phyloP scores from a whole-genome alignment of 2,113 vertebrate genomes.

The Amphiprion percula region DNA sequence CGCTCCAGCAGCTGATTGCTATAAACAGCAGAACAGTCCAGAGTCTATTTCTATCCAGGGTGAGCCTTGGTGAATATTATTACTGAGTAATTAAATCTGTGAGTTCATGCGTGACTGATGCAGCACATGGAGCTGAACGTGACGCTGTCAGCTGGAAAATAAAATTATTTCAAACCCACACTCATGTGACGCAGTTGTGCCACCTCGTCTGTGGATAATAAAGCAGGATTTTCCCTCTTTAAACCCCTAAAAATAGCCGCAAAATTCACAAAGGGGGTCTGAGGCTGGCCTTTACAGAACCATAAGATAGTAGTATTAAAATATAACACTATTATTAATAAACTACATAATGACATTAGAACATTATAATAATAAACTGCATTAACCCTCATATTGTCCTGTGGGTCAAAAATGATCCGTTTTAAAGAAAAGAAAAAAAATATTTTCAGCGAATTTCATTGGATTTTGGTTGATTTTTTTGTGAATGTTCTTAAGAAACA shows the following conservation, averaged over 20 bases:
- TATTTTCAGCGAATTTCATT: too few relatives aligned
- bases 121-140: slow-evolving; percentile 71
- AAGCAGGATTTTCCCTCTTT: slow-evolving; percentile 68
- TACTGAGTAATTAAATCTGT: slow-evolving; percentile 80
- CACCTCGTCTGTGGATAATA: slow-evolving; percentile 62
- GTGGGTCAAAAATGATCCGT: too few relatives aligned
- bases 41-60: slow-evolving; percentile 61
- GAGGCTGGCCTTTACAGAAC: too few relatives aligned
- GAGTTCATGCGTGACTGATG: slow-evolving; percentile 66
- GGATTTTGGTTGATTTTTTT: too few relatives aligned
- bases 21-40: slow-evolving; percentile 41
- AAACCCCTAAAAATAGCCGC: slow-evolving; percentile 63
- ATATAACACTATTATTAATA: too few relatives aligned
- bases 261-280: background rate
- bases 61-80: slow-evolving; percentile 64
- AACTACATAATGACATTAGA: too few relatives aligned
- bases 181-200: slow-evolving; percentile 63
- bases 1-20: slow-evolving; percentile 48
- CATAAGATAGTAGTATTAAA: too few relatives aligned
- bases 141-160: slow-evolving; percentile 28
- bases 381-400: too few relatives aligned
- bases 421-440: too few relatives aligned
- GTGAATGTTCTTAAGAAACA: too few relatives aligned
- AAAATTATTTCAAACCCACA: slow-evolving; percentile 2
- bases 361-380: too few relatives aligned